These are phyloP conservation scores for Amphiprion ocellaris DNA, from an alignment of 2,113 vertebrate species.

Conservation along the genomic window DNA sequence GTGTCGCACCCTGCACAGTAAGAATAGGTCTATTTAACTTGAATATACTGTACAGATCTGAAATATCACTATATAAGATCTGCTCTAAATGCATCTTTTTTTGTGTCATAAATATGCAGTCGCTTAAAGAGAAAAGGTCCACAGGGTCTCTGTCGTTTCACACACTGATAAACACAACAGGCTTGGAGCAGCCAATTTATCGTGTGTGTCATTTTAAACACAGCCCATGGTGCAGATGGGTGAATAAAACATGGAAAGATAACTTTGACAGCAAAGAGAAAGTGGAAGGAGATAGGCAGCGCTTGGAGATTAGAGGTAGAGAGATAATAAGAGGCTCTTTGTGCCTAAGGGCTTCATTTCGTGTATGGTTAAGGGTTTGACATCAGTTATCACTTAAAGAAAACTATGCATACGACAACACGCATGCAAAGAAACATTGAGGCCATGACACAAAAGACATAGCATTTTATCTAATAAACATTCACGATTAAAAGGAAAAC, in stretches of 20 bases:
- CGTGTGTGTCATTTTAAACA: constrained; percentile 50
- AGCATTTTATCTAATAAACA: constrained; percentile 1
- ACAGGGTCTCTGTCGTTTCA: constrained; percentile 23
- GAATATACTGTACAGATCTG: background rate
- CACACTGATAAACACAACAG: constrained; percentile 49
- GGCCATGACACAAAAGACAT: background rate
- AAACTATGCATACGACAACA: background rate
- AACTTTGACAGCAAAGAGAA: constrained; percentile 59
- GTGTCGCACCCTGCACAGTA: background rate
- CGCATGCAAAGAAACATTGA: constrained; percentile 3
- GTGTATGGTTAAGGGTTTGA: constrained; percentile 43
- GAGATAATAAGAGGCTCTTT: constrained; percentile 27
- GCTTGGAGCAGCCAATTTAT: constrained; percentile 39
- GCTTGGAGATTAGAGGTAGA: constrained; percentile 50
- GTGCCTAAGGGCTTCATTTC: constrained; percentile 35
- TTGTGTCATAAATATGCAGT: background rate
- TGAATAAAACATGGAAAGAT: constrained; percentile 68
- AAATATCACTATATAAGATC: background rate
- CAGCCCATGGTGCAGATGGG: constrained; percentile 38
- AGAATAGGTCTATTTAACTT: background rate
- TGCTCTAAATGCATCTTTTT: constrained; percentile 20
- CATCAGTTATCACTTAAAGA: constrained; percentile 20
- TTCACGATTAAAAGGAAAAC: background rate
- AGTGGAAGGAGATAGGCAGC: constrained; percentile 44
- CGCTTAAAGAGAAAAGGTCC: constrained; percentile 36